Base-by-base conservation (phyloP, 2,888 invertebrate genomes). In the Ommatoiulus sabulosus region DNA sequence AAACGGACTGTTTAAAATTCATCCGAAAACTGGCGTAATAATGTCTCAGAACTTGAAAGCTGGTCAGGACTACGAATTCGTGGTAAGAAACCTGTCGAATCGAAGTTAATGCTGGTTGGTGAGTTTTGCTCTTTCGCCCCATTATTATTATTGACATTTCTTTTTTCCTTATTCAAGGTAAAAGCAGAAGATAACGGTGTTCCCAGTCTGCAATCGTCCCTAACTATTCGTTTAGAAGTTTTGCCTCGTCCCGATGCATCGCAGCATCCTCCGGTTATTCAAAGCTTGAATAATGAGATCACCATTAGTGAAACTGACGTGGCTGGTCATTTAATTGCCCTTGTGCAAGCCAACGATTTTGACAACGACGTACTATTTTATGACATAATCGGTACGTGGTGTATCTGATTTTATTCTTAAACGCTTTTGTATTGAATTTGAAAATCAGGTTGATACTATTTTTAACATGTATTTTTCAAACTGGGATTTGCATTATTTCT, bases 361-460 rank as follows among this genome's bases (percentile, higher is more conserved):
- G 98, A 98, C 92, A 95, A 95, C 85, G 97, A 98, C 92, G 94
- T 95, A 89, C 94, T 99, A 90, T 98, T 97, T 96, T 99, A 96
- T 93, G 96, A 96, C 91, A 98, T 99, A 90, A 95, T 95, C 86
- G 93, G 93, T 93, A 91, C 89, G 92, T n/a, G n/a, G 24, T n/a
- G 20, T 12, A 88, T 48, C 4, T 12, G 12, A 48, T 48, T 48
- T 48, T 35, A 35, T 2, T 35, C 35, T 35, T 35, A 35, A 2
- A 35, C 2, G 35, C 35, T 35, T 35, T 35, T 35, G 35, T 35
- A 35, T 35, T 35, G 35, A 35, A 35, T 35, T 35, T 35, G 35
- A 35, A 35, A 48, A 6, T 48, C 48, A 48, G 3, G 48, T 12
- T 48, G 7, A 12, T 12, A 48, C 12, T 6, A 6, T 2, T 48